Percentiles rank a stretch among this genome's conserved stretches.
Conservation (phyloP, 2,113 vertebrate species). For the Nesoenas mayeri region DNA sequence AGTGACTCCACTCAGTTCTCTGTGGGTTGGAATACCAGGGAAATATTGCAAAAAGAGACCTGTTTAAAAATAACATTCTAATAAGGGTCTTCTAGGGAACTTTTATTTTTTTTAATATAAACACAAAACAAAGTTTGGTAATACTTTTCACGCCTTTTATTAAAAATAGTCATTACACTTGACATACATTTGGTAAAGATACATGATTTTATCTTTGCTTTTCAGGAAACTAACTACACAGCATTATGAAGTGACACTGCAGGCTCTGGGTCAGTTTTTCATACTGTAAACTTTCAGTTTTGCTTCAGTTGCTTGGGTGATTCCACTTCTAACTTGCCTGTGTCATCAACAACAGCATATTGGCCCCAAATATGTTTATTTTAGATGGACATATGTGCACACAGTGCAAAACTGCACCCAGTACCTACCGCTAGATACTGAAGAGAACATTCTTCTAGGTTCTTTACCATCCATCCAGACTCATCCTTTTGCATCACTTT, state of each 20-base stretch:
- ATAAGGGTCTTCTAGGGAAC: not conserved
- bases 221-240: not conserved
- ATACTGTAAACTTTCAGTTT: not conserved
- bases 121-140: not conserved
- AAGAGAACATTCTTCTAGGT: not conserved
- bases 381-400: not conserved
- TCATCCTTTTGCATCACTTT: not conserved
- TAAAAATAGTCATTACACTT: slow-evolving; percentile 18
- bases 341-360: not conserved
- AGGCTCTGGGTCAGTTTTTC: not conserved
- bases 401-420: not conserved
- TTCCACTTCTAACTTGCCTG: not conserved
- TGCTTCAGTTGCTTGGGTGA: not conserved
- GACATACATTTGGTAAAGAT: not conserved
- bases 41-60: not conserved
- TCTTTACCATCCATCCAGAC: not conserved
- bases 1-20: not conserved
- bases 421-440: not conserved
- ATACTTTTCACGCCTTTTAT: slow-evolving; percentile 18
- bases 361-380: not conserved
- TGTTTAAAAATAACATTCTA: not conserved
- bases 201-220: not conserved
- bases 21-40: not conserved
- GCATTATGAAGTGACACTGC: not conserved
- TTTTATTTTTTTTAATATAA: not conserved